These are phyloP conservation scores for Siniperca obscura DNA, from an alignment of 2,797 vertebrate species.

Conservation along the genomic window DNA sequence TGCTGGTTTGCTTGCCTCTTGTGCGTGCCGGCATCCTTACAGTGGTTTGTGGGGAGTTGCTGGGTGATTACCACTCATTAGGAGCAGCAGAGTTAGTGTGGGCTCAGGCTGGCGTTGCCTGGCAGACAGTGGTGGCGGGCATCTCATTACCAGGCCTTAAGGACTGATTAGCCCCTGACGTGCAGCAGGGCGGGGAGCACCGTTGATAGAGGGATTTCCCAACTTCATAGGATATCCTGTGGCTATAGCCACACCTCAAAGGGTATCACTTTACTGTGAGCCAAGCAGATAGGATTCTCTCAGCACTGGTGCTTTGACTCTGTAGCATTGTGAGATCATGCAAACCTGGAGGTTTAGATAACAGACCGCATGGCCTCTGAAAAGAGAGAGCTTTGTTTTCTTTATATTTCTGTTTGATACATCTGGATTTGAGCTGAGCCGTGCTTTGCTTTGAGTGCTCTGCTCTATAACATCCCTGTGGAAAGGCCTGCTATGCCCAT, in stretches of 20 bases:
- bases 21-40: constrained; percentile 76
- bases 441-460: constrained; percentile 44
- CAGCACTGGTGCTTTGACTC: constrained; percentile 59
- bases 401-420: constrained; percentile 70
- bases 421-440: constrained; percentile 63
- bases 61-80: constrained; percentile 85
- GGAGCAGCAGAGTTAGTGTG: constrained; percentile 76
- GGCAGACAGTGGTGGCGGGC: constrained; percentile 80
- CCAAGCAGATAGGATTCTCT: constrained; percentile 79
- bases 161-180: constrained; percentile 82
- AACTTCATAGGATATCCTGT: constrained; percentile 86
- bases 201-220: constrained; percentile 83
- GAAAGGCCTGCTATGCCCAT: constrained; percentile 50
- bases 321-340: constrained; percentile 68
- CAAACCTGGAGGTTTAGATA: constrained; percentile 71
- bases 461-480: constrained; percentile 29
- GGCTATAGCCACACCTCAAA: constrained; percentile 81
- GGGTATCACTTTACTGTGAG: constrained; percentile 81
- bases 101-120: constrained; percentile 78
- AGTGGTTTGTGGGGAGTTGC: constrained; percentile 80
- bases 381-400: constrained; percentile 64
- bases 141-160: constrained; percentile 82
- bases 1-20: constrained; percentile 56
- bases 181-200: constrained; percentile 77
- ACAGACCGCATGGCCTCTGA: constrained; percentile 43